Base-by-base conservation (phyloP, 2,888 invertebrate species). In the Cyaniris semiargus region DNA sequence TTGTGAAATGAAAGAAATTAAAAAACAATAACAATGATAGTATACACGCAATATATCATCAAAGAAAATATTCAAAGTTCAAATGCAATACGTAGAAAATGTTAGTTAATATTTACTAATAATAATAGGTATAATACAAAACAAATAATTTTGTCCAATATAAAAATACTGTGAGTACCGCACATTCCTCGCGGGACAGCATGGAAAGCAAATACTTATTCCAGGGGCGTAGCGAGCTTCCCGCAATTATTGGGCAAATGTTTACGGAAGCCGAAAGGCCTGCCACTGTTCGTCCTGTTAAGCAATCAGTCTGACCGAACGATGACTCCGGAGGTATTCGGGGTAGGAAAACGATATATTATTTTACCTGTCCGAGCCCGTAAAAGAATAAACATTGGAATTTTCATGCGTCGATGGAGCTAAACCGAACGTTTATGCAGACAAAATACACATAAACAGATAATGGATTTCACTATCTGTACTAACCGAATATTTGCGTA, bases 201-300 rank as follows among this genome's bases (percentile, higher is more conserved):
- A 74, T 74, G 74, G 44, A 27, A 84, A 85, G 83, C 82, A 86
- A 87, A 89, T 90, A 91, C 90, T 90, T 91, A 91, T 91, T 91
- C 90, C 85, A 87, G 85, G 81, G 86, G 86, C 89, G 90, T 91
- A 88, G 88, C 90, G 87, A 88, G 89, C 86, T 88, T 90, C 88
- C 89, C 87, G 88, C 91, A 92, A 92, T 93, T 91, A 92, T 92
- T 91, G 92, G 91, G 88, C 87, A 92, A 93, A 92, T 91, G 89
- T 92, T 92, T 92, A 88, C 90, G 82, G 81, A 88, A 85, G 84
- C 87, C 87, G 86, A 92, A 91, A 89, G 87, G 88, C 86, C 88
- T 86, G 86, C 88, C 87, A 85, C 38, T 48, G 76, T 44, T 48
- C 70, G 60, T 3, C 44, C 27, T 27, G 75, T 70, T 83, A 82